Conservation (phyloP, 2,797 vertebrate genomes). For the Ctenosaura bakeri region DNA sequence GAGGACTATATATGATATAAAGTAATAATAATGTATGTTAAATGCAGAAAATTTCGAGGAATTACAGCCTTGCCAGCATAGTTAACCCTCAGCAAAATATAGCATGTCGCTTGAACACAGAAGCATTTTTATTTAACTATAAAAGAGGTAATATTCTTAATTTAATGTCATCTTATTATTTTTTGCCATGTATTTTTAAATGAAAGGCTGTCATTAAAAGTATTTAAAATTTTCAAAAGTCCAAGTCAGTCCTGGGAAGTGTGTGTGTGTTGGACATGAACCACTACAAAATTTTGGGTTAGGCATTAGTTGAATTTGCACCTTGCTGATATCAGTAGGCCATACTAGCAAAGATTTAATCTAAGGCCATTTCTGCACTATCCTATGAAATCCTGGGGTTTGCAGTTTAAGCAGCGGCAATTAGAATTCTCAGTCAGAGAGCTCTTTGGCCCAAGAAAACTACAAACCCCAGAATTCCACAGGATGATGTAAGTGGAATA, state of each 20-base stretch:
- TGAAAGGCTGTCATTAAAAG: conserved; percentile 55
- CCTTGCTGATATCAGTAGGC: background rate
- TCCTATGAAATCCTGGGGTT: no score
- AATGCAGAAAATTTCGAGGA: conserved; percentile 75
- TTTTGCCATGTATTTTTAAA: conserved; percentile 59
- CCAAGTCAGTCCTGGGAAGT: background rate
- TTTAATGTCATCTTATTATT: conserved; percentile 61
- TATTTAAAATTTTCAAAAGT: conserved; percentile 41
- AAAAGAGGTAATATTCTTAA: conserved; percentile 69
- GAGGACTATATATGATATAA: conserved; percentile 64
- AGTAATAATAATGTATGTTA: conserved; percentile 68
- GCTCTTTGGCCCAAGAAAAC: no score
- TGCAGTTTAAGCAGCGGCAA: no score
- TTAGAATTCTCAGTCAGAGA: no score
- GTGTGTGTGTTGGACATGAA: background rate
- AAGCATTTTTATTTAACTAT: conserved; percentile 65
- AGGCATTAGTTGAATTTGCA: background rate
- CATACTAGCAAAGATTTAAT: background rate
- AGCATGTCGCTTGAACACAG: conserved; percentile 65
- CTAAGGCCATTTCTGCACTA: no score
- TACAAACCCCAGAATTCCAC: no score
- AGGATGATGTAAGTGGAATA: no score
- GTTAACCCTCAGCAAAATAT: conserved; percentile 67
- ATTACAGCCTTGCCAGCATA: conserved; percentile 73
- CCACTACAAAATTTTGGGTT: background rate